Conservation (phyloP, 2,113 vertebrate genomes). For the Myotis brandtii region DNA sequence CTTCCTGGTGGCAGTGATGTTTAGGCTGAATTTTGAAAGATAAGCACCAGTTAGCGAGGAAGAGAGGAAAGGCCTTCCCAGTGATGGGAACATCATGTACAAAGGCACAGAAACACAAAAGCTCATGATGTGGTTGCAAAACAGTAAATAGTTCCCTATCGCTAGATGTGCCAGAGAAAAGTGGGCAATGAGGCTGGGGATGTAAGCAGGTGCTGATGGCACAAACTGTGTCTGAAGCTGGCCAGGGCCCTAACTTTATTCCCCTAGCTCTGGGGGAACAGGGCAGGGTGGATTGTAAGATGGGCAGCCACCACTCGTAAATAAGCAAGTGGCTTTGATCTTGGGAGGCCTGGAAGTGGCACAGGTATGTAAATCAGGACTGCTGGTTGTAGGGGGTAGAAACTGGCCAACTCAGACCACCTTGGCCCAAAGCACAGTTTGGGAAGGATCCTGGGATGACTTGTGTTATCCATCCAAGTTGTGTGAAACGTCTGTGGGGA, state of each 20-base stretch:
- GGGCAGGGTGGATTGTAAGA: not conserved
- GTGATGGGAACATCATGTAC: not conserved
- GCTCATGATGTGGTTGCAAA: not conserved
- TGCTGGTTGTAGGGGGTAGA: not conserved
- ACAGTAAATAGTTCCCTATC: not conserved
- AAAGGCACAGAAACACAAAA: not conserved
- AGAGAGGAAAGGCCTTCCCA: not conserved
- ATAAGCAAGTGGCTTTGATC: not conserved
- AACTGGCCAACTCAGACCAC: not conserved
- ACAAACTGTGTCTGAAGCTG: not conserved
- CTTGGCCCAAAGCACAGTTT: not conserved
- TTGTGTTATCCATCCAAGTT: not conserved
- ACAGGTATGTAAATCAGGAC: not conserved
- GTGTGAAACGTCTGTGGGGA: not conserved
- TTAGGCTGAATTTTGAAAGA: constrained; percentile 32
- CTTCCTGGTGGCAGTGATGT: not conserved
- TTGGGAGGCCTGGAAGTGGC: not conserved
- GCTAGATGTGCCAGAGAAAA: not conserved
- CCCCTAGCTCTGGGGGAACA: not conserved
- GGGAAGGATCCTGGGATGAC: not conserved
- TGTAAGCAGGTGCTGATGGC: not conserved
- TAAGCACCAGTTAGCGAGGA: not conserved
- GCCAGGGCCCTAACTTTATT: not conserved
- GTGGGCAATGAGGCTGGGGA: not conserved
- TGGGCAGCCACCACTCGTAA: not conserved